phyloP scores from a whole-genome alignment of 2,888 invertebrate genomes.

The Argynnis bischoffii region DNA sequence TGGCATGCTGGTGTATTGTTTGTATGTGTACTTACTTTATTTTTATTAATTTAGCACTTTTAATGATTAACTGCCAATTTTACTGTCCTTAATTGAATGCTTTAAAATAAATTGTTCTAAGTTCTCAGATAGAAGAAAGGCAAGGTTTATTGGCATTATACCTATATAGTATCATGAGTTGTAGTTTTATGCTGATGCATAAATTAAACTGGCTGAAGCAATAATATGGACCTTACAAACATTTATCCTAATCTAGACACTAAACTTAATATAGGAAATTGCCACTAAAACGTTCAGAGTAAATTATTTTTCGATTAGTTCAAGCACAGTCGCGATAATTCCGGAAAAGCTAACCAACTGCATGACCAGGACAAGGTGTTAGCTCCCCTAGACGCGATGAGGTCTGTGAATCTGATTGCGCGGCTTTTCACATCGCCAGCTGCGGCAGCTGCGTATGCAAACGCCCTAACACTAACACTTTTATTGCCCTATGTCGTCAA shows the following conservation, averaged over 20 bases:
- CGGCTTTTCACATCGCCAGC: slow-evolving; percentile 73
- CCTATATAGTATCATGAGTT: too few species aligned
- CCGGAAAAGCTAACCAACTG: slow-evolving; percentile 19
- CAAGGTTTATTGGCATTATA: neutral
- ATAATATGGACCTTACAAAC: too few species aligned
- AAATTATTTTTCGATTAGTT: neutral
- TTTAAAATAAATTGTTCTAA: neutral
- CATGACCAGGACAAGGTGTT: slow-evolving; percentile 57
- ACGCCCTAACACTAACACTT: slow-evolving; percentile 78
- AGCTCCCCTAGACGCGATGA: slow-evolving; percentile 57
- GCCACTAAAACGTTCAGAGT: neutral
- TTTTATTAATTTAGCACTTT: slow-evolving; percentile 18
- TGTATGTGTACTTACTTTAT: slow-evolving; percentile 14
- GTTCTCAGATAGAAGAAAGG: neutral
- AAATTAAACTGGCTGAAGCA: too few species aligned
- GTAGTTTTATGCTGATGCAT: too few species aligned
- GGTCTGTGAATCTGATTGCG: slow-evolving; percentile 70
- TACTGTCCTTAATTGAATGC: neutral
- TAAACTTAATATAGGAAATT: too few species aligned
- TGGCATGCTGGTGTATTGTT: slow-evolving; percentile 48
- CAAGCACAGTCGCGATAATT: neutral
- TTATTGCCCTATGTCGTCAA: slow-evolving; percentile 59
- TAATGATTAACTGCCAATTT: slow-evolving; percentile 21
- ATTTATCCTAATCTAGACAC: too few species aligned
- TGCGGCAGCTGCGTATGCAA: slow-evolving; percentile 71